phyloP scores from a whole-genome alignment of 1,140 invertebrate species.

The Drosophila nigromelanica region DNA sequence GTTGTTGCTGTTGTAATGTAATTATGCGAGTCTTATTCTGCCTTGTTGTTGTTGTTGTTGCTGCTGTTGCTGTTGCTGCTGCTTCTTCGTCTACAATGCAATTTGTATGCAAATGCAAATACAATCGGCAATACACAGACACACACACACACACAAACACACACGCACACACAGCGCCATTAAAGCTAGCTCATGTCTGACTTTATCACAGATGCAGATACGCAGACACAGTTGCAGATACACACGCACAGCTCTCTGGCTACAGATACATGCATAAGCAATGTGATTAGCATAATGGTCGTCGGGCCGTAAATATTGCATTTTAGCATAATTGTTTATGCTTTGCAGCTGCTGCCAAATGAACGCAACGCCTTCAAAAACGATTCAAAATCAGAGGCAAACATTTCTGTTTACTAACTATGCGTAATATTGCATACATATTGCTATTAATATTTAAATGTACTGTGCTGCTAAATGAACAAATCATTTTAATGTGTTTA shows the following conservation, averaged over 20 bases:
- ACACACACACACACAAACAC: slow-evolving; percentile 22
- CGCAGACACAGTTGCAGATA: slow-evolving; percentile 22
- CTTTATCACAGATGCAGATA: slow-evolving; percentile 34
- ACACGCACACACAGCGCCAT: slow-evolving; percentile 13
- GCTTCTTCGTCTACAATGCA: slow-evolving; percentile 76
- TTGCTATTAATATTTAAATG: background rate
- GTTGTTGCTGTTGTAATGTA: slow-evolving; percentile 51
- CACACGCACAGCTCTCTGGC: background rate
- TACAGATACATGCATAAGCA: slow-evolving; percentile 27
- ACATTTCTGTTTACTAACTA: background rate
- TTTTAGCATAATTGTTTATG: slow-evolving; percentile 81
- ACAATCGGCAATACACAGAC: slow-evolving; percentile 69
- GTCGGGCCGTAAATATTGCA: slow-evolving; percentile 77
- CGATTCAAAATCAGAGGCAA: background rate
- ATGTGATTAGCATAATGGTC: slow-evolving; percentile 77
- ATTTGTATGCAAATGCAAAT: slow-evolving; percentile 82
- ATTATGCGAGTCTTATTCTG: slow-evolving; percentile 64
- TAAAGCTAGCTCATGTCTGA: slow-evolving; percentile 26
- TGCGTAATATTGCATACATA: background rate
- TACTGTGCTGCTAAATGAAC: background rate
- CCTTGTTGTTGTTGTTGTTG: slow-evolving; percentile 39
- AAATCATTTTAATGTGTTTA: too few relatives aligned
- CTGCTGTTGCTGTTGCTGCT: slow-evolving; percentile 47
- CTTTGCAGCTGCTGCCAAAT: slow-evolving; percentile 69
- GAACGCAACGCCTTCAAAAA: slow-evolving; percentile 48